Base-by-base conservation (phyloP, 2,113 vertebrate species). In the Actenoides hombroni region DNA sequence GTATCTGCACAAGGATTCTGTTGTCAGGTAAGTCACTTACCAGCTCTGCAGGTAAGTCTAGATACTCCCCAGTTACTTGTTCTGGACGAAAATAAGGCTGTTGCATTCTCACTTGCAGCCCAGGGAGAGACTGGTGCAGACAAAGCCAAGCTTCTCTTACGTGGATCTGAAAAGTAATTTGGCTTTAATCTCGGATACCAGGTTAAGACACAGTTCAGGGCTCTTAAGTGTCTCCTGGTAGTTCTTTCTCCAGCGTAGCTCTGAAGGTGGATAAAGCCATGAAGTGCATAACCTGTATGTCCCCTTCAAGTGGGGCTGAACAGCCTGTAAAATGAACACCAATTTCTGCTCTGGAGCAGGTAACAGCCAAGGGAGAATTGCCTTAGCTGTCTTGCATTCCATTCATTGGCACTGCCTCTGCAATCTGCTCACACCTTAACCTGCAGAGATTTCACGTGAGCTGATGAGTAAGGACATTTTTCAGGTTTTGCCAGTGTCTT, bases 241-340 rank as follows among this genome's bases (percentile, higher is more conserved):
- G 5, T 28, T 54, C 35, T 35, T 69, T 29, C 33, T 88, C 31
- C 71, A 13, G 63, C 2, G 57, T 26, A 70, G 33, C 70, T 59
- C 28, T n/a, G 0, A 5, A 16, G 74, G 23, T 67, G 73, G 37
- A 48, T 48, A 1, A 23, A 59, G 63, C 68, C 9, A 2, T 26
- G 2, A 28, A 40, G 31, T 21, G 60, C 20, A 0, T 0, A 26
- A 8, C 16, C 42, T 4, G 4, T 10, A 2, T 9, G 10, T 68
- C 19, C 35, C 15, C 83, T 83, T 11, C 7, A 51, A 7, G 5
- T 13, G 23, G 46, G 48, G 29, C 11, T 33, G 70, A 11, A 2
- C 1, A 28, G 63, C 23, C 31, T 9, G 15, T 26, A 1, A 21
- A 70, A 11, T 23, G 51, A 40, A 19, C 40, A 26, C 56, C 4